Base-by-base conservation (phyloP, 35 echinoderm and acorn worm species). In the Apostichopus parvimensis region DNA sequence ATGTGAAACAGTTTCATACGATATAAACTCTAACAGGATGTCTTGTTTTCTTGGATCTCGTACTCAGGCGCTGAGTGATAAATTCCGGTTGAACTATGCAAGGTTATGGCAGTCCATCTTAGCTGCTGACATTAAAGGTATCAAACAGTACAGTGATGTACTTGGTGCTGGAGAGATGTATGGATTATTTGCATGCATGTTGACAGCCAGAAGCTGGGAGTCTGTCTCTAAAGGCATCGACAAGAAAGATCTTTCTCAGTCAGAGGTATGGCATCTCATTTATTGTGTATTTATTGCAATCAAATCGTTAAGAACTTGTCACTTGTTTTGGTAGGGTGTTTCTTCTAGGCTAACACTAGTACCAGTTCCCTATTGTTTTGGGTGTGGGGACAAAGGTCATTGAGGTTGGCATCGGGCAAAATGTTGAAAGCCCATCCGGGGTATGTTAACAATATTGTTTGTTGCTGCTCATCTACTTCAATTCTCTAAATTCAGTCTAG, bases 101-200 rank as follows among this genome's bases (percentile, higher is more conserved):
- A 89, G 90, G 61, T 78, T 99, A 24, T 99, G 97, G 97, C 87
- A 94, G 82, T 94, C 94, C 6, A 91, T 99, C 28, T 92, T 99
- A 56, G 82, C 90, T 87, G 95, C 97, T 77, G 95, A 99, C 56
- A 52, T 99, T 6, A 94, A 99, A 7, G 95, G 95, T 4, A 99
- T 99, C 87, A 99, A 99, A 62, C 79, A 88, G 12, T 95, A 96
- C 76, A 93, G 97, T 78, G 24, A 94, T 73, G 91, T 76, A n/a
- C 80, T 99, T 25, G 97, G 97, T 21, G 95, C 93, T 73, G 97
- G 97, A 52, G 89, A 99, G 6, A 79, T 99, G 89, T 99, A 99
- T 83, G 93, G 91, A n/a, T 79, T 99, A 70, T 99, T 99, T 95
- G 94, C 97, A 28, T 99, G 97, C 71, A 94, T 99, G 97, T 24